Conservation (phyloP, 2,797 vertebrate species). For the Vireo griseus region DNA sequence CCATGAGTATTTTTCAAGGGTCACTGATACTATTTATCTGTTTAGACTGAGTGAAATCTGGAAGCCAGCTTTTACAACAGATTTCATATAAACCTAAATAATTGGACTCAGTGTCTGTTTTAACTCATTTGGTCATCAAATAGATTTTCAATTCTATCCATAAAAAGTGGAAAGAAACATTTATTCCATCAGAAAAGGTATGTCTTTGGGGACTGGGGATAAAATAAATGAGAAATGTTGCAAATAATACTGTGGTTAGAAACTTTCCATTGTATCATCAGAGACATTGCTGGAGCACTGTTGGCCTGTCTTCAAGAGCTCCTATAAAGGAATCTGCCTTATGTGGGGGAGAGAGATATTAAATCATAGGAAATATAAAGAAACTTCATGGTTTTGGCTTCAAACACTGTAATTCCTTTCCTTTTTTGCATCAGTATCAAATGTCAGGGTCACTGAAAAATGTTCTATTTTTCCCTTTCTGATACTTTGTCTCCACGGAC, state of each 20-base stretch:
- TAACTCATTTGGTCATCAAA: background rate
- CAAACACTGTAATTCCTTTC: background rate
- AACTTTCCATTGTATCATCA: background rate
- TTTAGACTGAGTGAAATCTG: background rate
- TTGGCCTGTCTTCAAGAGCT: background rate
- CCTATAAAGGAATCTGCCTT: background rate
- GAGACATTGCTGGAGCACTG: background rate
- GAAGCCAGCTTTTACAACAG: background rate
- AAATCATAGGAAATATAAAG: conserved; percentile 39
- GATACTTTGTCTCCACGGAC: conserved; percentile 20
- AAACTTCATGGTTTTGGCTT: conserved; percentile 26
- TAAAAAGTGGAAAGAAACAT: background rate
- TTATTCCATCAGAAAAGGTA: background rate
- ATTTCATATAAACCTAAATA: background rate
- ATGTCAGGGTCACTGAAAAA: conserved; percentile 56
- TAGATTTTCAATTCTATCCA: background rate
- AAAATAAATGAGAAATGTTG: background rate
- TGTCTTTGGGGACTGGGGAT: background rate
- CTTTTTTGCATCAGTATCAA: conserved; percentile 49
- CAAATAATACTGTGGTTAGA: background rate
- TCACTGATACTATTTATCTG: background rate
- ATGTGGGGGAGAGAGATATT: background rate
- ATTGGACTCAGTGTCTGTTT: background rate
- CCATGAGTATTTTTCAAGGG: background rate
- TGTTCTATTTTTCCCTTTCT: background rate